Evolutionary conservation across 2,888 invertebrate species (phyloP).

Genomic region (Synergus itoensis): DNA sequence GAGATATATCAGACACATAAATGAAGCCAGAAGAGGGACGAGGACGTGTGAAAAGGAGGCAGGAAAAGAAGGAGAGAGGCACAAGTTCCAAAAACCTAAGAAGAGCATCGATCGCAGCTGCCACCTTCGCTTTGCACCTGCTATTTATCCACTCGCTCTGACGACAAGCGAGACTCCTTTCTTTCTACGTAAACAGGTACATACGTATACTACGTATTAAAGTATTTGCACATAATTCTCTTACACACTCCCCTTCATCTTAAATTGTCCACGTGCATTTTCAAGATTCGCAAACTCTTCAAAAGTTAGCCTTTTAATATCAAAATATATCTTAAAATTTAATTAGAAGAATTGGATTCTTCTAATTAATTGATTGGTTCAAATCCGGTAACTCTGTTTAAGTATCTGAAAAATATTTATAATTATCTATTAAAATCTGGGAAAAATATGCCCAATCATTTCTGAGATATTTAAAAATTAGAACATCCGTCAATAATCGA

Average conservation of each 20-base stretch:
- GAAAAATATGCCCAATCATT: neutral
- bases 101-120: constrained; percentile 75
- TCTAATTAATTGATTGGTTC: neutral
- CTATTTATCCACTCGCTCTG: constrained; percentile 73
- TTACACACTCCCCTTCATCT: neutral
- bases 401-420: neutral
- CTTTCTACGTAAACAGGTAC: constrained; percentile 61
- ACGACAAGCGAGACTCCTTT: constrained; percentile 65
- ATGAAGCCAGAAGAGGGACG: constrained; percentile 26
- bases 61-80: constrained; percentile 58
- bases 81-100: constrained; percentile 72
- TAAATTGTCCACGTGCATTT: constrained; percentile 6
- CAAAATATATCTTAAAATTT: neutral
- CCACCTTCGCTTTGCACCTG: constrained; percentile 75
- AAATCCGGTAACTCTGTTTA: neutral
- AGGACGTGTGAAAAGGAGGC: constrained; percentile 47
- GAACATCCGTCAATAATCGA: no score
- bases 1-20: neutral
- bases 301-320: constrained; percentile 14
- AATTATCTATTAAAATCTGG: neutral
- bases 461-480: neutral
- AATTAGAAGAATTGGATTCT: neutral
- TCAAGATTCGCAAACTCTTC: neutral
- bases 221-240: constrained; percentile 47
- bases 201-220: constrained; percentile 51